A percentile compares a stretch with the other conserved stretches of the same genome.
phyloP scores from a whole-genome alignment of 2,113 vertebrate species.

The Athene cunicularia region DNA sequence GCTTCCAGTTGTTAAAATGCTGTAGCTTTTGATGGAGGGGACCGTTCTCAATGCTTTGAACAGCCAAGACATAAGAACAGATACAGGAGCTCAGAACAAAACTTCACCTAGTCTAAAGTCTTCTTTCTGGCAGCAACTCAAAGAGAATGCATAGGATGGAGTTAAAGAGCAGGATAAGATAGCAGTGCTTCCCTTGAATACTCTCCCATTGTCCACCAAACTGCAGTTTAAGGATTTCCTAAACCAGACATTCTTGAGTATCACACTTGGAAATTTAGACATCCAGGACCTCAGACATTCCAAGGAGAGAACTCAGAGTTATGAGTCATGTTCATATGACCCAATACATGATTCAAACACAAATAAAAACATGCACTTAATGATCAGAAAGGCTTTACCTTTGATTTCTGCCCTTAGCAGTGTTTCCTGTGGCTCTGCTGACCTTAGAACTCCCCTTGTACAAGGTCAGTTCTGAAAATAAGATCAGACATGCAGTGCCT shows the following conservation, averaged over 20 bases:
- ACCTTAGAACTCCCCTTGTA: background rate
- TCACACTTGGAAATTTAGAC: background rate
- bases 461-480: background rate
- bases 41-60: background rate
- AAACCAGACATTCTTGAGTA: background rate
- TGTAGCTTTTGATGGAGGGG: background rate
- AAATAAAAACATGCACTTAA: background rate
- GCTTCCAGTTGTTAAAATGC: background rate
- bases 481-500: background rate
- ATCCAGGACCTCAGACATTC: background rate
- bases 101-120: background rate
- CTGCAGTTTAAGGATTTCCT: background rate
- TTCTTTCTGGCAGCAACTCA: background rate
- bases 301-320: background rate
- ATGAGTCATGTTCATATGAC: constrained; percentile 30
- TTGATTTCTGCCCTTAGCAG: background rate
- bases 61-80: background rate
- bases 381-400: background rate
- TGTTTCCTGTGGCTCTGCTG: background rate
- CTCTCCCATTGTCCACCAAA: background rate
- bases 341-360: background rate
- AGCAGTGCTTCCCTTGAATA: background rate
- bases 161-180: background rate
- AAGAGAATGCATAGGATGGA: background rate
- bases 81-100: background rate